Conservation (phyloP, 1,140 invertebrate genomes). For the Kradibia gibbosae region DNA sequence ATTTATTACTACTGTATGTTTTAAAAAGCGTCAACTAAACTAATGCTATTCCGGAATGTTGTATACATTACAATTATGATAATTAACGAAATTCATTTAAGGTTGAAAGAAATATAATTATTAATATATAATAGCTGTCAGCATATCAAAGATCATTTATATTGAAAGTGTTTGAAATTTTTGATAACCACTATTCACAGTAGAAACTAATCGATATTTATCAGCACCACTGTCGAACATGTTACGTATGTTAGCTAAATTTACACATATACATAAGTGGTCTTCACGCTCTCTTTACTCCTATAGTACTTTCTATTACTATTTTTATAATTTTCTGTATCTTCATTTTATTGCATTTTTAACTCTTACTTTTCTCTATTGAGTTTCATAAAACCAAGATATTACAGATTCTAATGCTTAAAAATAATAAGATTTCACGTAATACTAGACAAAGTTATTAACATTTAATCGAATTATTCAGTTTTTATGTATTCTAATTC, state of each 20-base stretch:
- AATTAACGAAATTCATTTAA: not conserved
- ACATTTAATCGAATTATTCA: too few relatives aligned
- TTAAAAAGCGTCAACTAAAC: not conserved
- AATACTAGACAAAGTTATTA: too few relatives aligned
- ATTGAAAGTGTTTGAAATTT: not conserved
- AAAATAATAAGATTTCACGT: too few relatives aligned
- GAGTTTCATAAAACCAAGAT: too few relatives aligned
- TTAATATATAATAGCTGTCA: not conserved
- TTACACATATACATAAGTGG: conserved; percentile 21
- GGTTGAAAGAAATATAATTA: not conserved
- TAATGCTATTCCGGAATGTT: not conserved
- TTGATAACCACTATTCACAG: not conserved
- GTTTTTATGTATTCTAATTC: too few relatives aligned
- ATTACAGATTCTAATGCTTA: too few relatives aligned
- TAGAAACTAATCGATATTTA: conserved; percentile 6
- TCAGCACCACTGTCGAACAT: conserved; percentile 8
- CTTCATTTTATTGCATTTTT: not conserved
- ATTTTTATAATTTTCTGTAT: not conserved
- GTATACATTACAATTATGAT: not conserved
- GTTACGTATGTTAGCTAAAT: conserved; percentile 11
- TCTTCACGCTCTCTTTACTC: conserved; percentile 11
- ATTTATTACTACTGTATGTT: too few relatives aligned
- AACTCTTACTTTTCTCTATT: not conserved
- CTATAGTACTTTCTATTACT: conserved; percentile 29
- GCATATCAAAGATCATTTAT: not conserved